These are phyloP conservation scores for Salvelinus fontinalis DNA, from an alignment of 2,113 vertebrate genomes.

Conservation along the genomic window DNA sequence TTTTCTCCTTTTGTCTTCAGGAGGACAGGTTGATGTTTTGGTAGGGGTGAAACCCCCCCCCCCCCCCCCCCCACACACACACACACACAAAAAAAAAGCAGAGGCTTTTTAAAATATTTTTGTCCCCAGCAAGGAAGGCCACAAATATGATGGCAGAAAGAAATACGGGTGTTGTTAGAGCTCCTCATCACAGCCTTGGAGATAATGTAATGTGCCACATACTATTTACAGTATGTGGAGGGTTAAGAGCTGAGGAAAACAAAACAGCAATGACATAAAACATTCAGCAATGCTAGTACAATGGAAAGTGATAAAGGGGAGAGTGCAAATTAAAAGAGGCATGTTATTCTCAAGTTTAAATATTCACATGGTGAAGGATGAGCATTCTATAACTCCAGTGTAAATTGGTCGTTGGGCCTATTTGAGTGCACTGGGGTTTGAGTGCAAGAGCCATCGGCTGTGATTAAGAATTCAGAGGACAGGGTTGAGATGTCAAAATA, in stretches of 20 bases:
- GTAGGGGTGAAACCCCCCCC: too few relatives aligned
- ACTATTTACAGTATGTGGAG: slow-evolving; percentile 38
- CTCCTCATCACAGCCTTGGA: slow-evolving; percentile 50
- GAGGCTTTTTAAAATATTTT: not conserved
- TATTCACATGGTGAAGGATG: slow-evolving; percentile 32
- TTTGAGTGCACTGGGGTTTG: slow-evolving; percentile 5
- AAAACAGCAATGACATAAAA: slow-evolving; percentile 11
- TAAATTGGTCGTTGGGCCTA: not conserved
- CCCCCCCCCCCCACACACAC: not conserved
- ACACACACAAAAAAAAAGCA: not conserved
- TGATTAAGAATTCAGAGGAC: slow-evolving; percentile 39
- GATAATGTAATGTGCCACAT: slow-evolving; percentile 48
- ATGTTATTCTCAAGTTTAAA: slow-evolving; percentile 36
- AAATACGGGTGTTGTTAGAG: slow-evolving; percentile 44
- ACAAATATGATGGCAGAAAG: slow-evolving; percentile 22
- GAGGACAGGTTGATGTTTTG: slow-evolving; percentile 11
- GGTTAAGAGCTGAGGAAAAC: slow-evolving; percentile 22
- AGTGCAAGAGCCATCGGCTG: not conserved
- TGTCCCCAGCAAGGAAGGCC: not conserved
- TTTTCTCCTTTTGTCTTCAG: slow-evolving; percentile 46
- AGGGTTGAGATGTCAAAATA: slow-evolving; percentile 44
- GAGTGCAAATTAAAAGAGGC: slow-evolving; percentile 28
- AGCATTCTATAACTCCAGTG: not conserved
- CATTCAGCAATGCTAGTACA: slow-evolving; percentile 23
- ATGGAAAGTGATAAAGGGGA: slow-evolving; percentile 32